Evolutionary conservation across 2,797 vertebrate genomes (phyloP), one percentile per base, ranked within the genome.

Genomic region (Anguilla marmorata): DNA sequence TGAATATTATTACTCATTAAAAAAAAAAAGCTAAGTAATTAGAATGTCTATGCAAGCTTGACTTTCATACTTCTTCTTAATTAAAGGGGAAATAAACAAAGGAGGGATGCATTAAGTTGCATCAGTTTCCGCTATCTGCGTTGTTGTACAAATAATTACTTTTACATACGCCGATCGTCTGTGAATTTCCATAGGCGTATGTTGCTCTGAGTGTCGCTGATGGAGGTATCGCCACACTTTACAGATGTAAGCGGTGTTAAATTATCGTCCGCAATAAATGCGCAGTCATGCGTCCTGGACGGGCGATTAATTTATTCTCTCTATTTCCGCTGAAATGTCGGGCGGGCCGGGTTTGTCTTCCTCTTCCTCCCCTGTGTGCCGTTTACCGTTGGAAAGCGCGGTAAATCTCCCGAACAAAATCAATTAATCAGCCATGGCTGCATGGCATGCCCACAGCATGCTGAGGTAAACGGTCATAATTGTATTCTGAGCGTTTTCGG

Each of bases 261-360:
- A 88, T 93, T 93, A 93, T 93, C 92, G 92, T 92, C 91, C 37
- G 86, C 85, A 90, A 94, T 92, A 93, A 79, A 93, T 91, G 92
- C 74, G n/a, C 87, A 92, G 91, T 93, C 93, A 92, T 91, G 92
- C 91, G 91, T 93, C 92, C 89, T 89, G 19, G 21, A 84, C 85
- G 8, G 80, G 86, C 90, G 92, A 94, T 95, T 95, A 92, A 94
- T 74, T 80, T 93, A 91, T 91, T 93, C 91, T 89, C 76, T 80
- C 89, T 91, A 92, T 93, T 93, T 94, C 92, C 94, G 93, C 91
- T 90, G 93, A 93, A 94, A 94, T 93, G 93, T 93, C 93, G 93
- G 92, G 92, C 90, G 89, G 90, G 92, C 91, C 89, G 89, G 84
- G 85, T 92, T 94, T 94, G 93, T 94, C 94, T 95, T 91, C 89